Base-by-base conservation (phyloP, 2,797 vertebrate species). In the Mormyrus hasselquistii region DNA sequence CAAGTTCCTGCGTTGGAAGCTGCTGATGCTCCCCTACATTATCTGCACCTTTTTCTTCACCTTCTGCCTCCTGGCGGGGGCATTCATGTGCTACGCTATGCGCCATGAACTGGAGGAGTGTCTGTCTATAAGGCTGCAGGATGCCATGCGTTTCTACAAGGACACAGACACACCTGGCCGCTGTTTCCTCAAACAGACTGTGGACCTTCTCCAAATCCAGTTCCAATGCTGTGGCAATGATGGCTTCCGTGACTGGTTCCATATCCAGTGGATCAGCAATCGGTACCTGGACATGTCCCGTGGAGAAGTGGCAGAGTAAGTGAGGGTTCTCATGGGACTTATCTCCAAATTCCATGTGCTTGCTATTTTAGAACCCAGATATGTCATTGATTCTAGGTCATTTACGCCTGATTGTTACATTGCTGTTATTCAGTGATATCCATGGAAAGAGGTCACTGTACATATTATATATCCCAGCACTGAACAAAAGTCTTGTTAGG, bases 161-260 rank as follows among this genome's bases (percentile, higher is more conserved):
- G 97, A 98, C 93, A 97, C 97, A 0, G 97, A 97, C 92, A 97
- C 94, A 2, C 97, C 97, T 0, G 97, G 97, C 2, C 93, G 96
- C 88, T 98, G 97, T 88, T 97, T 95, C 94, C 94, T 98, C 90
- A 98, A 98, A 94, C 95, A 92, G 88, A 69, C 62, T 2, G 88
- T 98, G 86, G 97, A 98, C 92, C 83, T 96, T 91, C 91, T 98
- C 91, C 97, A 98, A 93, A 97, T 97, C 73, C 94, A 96, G 91
- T 97, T 98, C 93, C 96, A 94, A 0, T 98, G 97, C 93, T 98
- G 97, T 73, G 97, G 97, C 41, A 98, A 97, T 90, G 94, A 94
- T 3, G 97, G 96, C 8, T 96, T 96, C 91, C 94, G 93, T 76
- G 97, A 98, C 93, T 98, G 97, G 97, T 97, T 97, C 94, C 94